Conservation (phyloP, 2,888 invertebrate species). For the Alsophila aescularia region DNA sequence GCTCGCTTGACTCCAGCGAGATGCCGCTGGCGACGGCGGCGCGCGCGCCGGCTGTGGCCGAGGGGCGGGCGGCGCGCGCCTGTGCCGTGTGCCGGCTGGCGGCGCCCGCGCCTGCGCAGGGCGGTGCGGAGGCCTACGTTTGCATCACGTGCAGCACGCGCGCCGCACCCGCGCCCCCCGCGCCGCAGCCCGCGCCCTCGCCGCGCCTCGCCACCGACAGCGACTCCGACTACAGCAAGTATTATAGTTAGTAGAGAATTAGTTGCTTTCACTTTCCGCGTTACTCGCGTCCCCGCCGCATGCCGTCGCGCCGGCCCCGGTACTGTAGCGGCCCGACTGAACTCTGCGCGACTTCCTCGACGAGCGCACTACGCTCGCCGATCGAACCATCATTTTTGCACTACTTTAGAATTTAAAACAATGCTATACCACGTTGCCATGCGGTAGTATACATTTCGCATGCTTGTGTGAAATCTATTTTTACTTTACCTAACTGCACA, state of each 20-base stretch:
- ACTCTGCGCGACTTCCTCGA: constrained; percentile 14
- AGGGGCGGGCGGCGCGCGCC: constrained; percentile 55
- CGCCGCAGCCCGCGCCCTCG: constrained; percentile 35
- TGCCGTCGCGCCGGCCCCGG: constrained; percentile 43
- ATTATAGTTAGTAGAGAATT: constrained; percentile 82
- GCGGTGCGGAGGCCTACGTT: constrained; percentile 46
- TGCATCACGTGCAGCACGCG: constrained; percentile 51
- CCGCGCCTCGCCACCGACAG: constrained; percentile 56
- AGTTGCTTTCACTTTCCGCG: constrained; percentile 69
- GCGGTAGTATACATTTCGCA: not conserved
- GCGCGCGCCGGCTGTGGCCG: constrained; percentile 49
- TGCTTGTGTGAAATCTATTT: not conserved
- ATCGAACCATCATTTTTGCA: not conserved
- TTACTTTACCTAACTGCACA: not conserved
- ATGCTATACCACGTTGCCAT: not conserved
- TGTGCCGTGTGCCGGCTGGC: constrained; percentile 61
- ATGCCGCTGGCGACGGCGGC: constrained; percentile 85
- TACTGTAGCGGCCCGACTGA: constrained; percentile 25
- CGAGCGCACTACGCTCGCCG: constrained; percentile 7
- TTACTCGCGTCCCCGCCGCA: constrained; percentile 25
- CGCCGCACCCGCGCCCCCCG: constrained; percentile 39
- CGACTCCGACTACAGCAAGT: constrained; percentile 84
- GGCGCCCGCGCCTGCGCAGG: constrained; percentile 45
- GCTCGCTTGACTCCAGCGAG: constrained; percentile 94
- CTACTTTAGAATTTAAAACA: not conserved